Base-by-base conservation (phyloP, 2,797 vertebrate genomes). In the Notolabrus celidotus region DNA sequence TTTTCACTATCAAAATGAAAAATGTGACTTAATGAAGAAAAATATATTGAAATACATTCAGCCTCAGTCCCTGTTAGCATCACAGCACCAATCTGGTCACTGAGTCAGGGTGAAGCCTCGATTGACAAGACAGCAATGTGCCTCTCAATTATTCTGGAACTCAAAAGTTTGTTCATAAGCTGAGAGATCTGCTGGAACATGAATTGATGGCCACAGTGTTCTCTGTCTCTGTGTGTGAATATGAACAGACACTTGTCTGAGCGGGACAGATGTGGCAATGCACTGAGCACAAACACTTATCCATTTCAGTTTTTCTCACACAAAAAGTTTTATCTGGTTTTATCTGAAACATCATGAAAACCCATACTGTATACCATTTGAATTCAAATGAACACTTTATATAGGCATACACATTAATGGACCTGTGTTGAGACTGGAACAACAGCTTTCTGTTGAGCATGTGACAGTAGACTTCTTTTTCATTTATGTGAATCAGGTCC, bases 161-260 rank as follows among this genome's bases (percentile, higher is more conserved):
- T 82, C 67, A 60, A 50, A 36, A 72, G 27, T 33, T 57, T 57
- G 73, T 38, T 80, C 77, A 80, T 84, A 61, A 80, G 62, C 74
- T 20, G 73, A 11, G n/a, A 73, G 55, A 65, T 70, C 73, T 53
- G 66, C 20, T 4, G 51, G 14, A 61, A 38, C 73, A 63, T 54
- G 53, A 72, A 74, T 47, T 6, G 5, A 59, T 53, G 60, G 58
- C 53, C 54, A 14, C 25, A 17, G 39, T 27, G 10, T 0, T 1
- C 54, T 62, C 39, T 4, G 7, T 39, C 14, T 63, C 51, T 25
- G 54, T 42, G 38, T 36, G 52, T 19, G 51, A 53, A 41, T 56
- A 58, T 27, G 36, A 33, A 56, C 56, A 47, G 17, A 36, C 57
- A 31, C 42, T 46, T 10, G 0, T 11, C 27, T 33, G 46, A 39